Conservation (phyloP, 2,888 invertebrate species). For the Polyommatus iphigenia region DNA sequence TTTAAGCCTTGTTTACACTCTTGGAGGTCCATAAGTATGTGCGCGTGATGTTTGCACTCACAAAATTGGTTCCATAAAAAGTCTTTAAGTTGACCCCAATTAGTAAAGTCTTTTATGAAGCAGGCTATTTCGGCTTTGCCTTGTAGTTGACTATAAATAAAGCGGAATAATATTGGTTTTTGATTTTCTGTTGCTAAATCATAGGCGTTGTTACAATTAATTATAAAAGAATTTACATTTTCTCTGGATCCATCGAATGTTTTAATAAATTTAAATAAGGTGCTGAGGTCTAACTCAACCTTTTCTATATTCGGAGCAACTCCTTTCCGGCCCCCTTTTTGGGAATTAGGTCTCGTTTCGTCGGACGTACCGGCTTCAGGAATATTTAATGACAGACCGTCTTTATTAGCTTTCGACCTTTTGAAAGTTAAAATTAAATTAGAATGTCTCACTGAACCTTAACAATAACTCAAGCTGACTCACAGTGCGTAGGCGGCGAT, state of each 20-base stretch:
- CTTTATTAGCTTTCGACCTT: background rate
- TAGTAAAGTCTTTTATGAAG: slow-evolving; percentile 21
- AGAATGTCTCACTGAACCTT: background rate
- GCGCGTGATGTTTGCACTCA: slow-evolving; percentile 36
- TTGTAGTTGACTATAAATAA: background rate
- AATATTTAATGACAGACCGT: background rate
- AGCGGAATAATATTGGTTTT: background rate
- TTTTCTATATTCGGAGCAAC: too few relatives aligned
- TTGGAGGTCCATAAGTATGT: slow-evolving; percentile 33
- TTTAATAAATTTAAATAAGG: too few relatives aligned
- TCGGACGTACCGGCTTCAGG: too few relatives aligned
- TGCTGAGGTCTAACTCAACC: too few relatives aligned
- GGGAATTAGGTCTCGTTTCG: too few relatives aligned
- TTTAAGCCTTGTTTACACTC: too few relatives aligned
- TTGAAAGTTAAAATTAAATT: background rate
- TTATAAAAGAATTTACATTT: background rate
- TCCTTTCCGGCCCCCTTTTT: too few relatives aligned
- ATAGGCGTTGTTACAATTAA: background rate
- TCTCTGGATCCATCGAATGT: too few relatives aligned
- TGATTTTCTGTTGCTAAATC: background rate
- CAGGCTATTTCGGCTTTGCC: slow-evolving; percentile 26
- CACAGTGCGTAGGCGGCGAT: too few relatives aligned
- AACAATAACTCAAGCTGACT: background rate
- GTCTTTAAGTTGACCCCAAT: slow-evolving; percentile 24
- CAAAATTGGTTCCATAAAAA: slow-evolving; percentile 35